Base-by-base conservation (phyloP, 2,113 vertebrate species). In the Rafetus swinhoei region DNA sequence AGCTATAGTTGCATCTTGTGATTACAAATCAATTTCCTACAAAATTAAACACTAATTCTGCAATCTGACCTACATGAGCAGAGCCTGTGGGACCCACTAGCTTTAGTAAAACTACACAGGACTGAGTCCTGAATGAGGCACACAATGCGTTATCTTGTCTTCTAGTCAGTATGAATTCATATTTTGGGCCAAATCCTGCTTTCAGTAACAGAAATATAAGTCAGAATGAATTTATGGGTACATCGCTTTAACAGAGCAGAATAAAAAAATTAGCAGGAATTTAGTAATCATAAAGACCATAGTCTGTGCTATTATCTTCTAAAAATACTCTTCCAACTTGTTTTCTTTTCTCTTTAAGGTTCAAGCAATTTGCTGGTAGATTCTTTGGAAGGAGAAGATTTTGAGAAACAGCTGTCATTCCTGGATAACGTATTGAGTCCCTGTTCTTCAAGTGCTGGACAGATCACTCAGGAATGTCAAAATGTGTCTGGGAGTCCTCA, bases 391-490 rank as follows among this genome's bases (percentile, higher is more conserved):
- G 98, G 97, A 97, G 98, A 98, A 50, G 97, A 98, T 27, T 97
- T 97, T 69, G 98, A 98, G 84, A 97, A 94, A 29, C 98, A 99
- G 96, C 97, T 99, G 95, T 98, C 98, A 7, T 99, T 99, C 95
- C 97, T 99, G 82, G 97, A 98, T 93, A 98, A 97, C 86, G 97
- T 98, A n/a, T 84, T 98, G 54, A 98, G 96, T 90, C 97, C 97
- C 1, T 94, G 97, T 52, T 97, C 95, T 77, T 95, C 96, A 9
- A 96, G 97, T 53, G 83, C 57, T 2, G 91, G 96, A 52, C 97
- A 98, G 77, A 98, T 97, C 89, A 97, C 94, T 85, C 96, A 96
- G 32, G 97, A 98, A 94, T 98, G 96, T 95, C 97, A 98, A 96
- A 97, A 98, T 1, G 97, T 95, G 11, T 98, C 98, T n/a, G 98